A percentile compares a stretch with the other conserved stretches of the same genome.
Evolutionary conservation across 2,113 vertebrate species (phyloP).

Genomic region (Copsychus sechellarum): DNA sequence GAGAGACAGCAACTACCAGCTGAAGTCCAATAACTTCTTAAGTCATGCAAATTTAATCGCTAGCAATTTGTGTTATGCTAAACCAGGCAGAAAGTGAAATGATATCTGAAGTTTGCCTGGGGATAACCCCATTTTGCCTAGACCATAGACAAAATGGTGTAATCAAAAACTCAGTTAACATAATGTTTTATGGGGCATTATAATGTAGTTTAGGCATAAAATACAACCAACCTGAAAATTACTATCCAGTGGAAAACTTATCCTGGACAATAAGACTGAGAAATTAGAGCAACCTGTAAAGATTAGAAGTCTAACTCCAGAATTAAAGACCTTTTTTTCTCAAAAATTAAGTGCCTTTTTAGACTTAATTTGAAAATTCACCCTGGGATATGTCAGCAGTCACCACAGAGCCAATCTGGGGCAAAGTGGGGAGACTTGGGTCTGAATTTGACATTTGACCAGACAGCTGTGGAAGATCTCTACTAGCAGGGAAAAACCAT

Average conservation of each 20-base stretch:
- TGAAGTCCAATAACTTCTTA: constrained; percentile 62
- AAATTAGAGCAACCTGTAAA: background rate
- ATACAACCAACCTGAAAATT: constrained; percentile 46
- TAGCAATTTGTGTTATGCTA: constrained; percentile 51
- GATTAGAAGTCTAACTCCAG: background rate
- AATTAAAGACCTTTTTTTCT: background rate
- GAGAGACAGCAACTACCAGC: constrained; percentile 49
- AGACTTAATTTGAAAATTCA: background rate
- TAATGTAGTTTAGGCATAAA: constrained; percentile 48
- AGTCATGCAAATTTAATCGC: constrained; percentile 61
- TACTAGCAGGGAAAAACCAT: background rate
- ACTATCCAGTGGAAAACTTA: background rate
- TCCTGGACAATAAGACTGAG: background rate
- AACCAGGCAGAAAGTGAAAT: constrained; percentile 60
- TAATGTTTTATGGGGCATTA: constrained; percentile 31
- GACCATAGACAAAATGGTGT: constrained; percentile 19
- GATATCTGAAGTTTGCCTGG: constrained; percentile 36
- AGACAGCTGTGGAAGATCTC: background rate
- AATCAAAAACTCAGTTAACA: constrained; percentile 57
- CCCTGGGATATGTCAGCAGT: background rate
- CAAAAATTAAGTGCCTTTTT: background rate
- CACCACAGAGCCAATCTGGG: background rate
- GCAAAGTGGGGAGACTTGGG: background rate
- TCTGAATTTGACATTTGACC: background rate
- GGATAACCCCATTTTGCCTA: constrained; percentile 44